Evolutionary conservation across 1,140 invertebrate species (phyloP), one percentile per base, ranked within the genome.

Genomic region (Aradophagus sp.): DNA sequence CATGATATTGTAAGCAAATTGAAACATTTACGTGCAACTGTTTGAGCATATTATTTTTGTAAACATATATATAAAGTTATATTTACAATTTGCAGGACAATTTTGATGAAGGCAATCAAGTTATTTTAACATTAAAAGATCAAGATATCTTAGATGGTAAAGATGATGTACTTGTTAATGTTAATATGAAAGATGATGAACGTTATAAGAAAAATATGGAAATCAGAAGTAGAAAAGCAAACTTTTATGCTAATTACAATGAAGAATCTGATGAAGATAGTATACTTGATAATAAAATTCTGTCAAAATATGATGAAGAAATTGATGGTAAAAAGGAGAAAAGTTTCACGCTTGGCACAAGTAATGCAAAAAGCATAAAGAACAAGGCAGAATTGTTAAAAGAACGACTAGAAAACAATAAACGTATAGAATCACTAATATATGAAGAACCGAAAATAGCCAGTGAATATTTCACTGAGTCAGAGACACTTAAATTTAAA

Each of bases 241-340:
- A 89, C 20, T 96, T 93, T 75, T 91, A 93, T 78, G 93, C 94
- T 1, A 97, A 95, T 79, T 95, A 97, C 80, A 95, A 97, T 56
- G 90, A 93, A 73, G 92, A 96, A 76, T 90, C 90, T 44, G 94
- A 97, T 85, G 91, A 95, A 75, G 90, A 90, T 80, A 94, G 95
- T 47, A 89, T 93, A 79, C 86, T 91, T 69, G 89, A 84, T 75
- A 91, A 80, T 87, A 91, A 85, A 78, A 89, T 77, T 79, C 87
- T 99, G 5, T 86, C 91, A 56, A 98, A 99, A 87, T 99, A 99
- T 84, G 96, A 99, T 84, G 97, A 98, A 79, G 96, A 98, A 84
- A 93, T 99, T 32, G 90, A 93, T 35, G 95, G 95, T 1, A 85
- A 86, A 39, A 92, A 93, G 75, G 90, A 89, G 48, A 89, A 92